Evolutionary conservation across 2,888 invertebrate genomes (phyloP).

Genomic region (Macaria notata): DNA sequence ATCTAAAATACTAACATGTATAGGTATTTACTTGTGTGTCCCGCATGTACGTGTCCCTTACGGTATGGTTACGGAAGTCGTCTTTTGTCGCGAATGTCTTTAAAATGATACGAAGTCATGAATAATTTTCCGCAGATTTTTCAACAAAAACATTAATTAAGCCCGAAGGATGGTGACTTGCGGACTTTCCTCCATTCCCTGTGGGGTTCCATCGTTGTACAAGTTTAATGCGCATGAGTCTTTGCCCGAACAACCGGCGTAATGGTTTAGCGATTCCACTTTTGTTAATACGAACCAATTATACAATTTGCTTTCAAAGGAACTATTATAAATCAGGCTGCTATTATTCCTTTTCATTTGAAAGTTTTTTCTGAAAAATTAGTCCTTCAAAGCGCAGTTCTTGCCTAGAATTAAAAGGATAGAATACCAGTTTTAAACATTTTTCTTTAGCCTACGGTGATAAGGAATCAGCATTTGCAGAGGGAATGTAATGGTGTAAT

Average conservation of each 20-base stretch:
- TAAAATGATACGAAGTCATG: constrained; percentile 42
- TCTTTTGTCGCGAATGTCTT: constrained; percentile 12
- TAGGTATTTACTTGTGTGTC: neutral
- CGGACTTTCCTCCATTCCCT: constrained; percentile 54
- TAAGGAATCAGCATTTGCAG: constrained; percentile 7
- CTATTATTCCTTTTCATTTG: neutral
- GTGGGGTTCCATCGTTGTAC: constrained; percentile 44
- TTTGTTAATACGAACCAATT: constrained; percentile 17
- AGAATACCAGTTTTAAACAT: neutral
- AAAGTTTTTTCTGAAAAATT: constrained; percentile 1
- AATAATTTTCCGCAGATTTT: constrained; percentile 53
- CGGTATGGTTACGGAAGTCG: no score
- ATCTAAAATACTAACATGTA: no score
- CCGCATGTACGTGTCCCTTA: no score
- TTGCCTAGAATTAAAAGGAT: neutral
- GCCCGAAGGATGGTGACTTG: constrained; percentile 64
- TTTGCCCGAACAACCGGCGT: constrained; percentile 17
- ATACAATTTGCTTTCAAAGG: constrained; percentile 9
- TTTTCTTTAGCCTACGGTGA: constrained; percentile 23
- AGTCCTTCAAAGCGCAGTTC: neutral
- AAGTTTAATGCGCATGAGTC: constrained; percentile 42
- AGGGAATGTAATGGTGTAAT: constrained; percentile 5
- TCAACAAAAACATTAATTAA: constrained; percentile 66
- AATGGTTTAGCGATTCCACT: constrained; percentile 12
- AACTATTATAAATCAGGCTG: neutral